Evolutionary conservation across 2,797 vertebrate genomes (phyloP), one percentile per base, ranked within the genome.

Genomic region (Choloepus didactylus): DNA sequence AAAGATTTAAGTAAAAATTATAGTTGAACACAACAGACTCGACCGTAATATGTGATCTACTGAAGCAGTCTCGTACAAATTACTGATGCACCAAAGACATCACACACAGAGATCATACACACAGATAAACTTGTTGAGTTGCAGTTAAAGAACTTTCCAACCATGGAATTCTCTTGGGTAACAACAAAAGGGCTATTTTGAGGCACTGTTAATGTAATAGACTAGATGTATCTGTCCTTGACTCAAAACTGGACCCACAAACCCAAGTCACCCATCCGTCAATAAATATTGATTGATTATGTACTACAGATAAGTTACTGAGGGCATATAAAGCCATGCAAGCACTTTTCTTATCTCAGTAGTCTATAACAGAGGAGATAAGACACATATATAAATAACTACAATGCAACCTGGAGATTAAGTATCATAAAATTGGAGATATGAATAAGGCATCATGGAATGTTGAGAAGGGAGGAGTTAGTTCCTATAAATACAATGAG

Each of bases 381-480:
- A 90, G 44, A 56, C 31, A 64, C 0, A 0, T 8, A 25, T 6
- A 75, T 19, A 83, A 38, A 80, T 18, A 77, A 10, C n/a, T 80
- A 12, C 16, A 27, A 82, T 4, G 25, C 11, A 85, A 81, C 64
- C 64, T 64, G 29, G 81, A 73, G 67, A 70, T 56, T 44, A 56
- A 80, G 66, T 38, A 69, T 31, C 70, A 35, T 19, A 46, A 54
- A 66, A 70, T 15, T 3, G 15, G 56, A 64, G 59, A 76, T 8
- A 60, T 4, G 60, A 88, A 49, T 25, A 67, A 86, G 59, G n/a
- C 23, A 75, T 29, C 27, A 19, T 38, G 29, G 77, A 31, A 73
- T 70, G 59, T 44, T 56, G 46, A 46, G 59, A 93, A 62, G 41
- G 60, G n/a, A 84, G 66, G 41, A 46, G 92, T 93, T 83, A 95